Percentiles rank a stretch among this genome's conserved stretches.
Evolutionary conservation across 2,113 vertebrate genomes (phyloP).

Genomic region (Paraplagusia blochii): DNA sequence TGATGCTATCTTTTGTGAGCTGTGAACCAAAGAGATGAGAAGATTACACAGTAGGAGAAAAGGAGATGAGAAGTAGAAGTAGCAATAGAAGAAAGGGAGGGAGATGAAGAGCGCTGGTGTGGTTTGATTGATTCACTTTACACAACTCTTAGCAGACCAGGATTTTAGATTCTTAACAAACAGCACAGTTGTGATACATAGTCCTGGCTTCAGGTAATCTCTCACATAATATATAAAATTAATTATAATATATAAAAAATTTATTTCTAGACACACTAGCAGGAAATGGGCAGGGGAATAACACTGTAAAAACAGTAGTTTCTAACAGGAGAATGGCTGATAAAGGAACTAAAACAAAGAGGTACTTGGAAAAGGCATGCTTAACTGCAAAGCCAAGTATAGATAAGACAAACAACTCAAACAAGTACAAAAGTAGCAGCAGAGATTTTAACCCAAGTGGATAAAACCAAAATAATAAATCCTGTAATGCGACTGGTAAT

Average conservation of each 20-base stretch:
- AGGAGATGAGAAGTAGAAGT: not conserved
- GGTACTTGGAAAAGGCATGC: constrained; percentile 28
- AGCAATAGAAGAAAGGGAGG: no score
- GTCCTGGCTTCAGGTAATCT: no score
- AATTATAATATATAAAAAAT: constrained; percentile 30
- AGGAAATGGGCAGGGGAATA: not conserved
- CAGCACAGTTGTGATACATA: no score
- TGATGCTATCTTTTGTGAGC: constrained; percentile 58
- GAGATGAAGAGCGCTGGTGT: no score
- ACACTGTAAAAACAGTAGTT: constrained; percentile 32
- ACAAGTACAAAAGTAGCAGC: constrained; percentile 4
- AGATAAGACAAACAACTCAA: constrained; percentile 8
- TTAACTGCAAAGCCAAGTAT: constrained; percentile 13
- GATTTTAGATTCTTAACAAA: no score
- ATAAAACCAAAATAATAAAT: not conserved
- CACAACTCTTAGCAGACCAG: no score
- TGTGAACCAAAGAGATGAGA: constrained; percentile 29
- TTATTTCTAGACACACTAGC: constrained; percentile 2
- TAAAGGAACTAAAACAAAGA: constrained; percentile 44
- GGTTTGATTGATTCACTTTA: no score
- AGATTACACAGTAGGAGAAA: not conserved
- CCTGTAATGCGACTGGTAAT: not conserved
- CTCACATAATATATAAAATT: constrained; percentile 9
- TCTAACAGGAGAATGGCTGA: constrained; percentile 22
- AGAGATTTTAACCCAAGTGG: not conserved